Evolutionary conservation across 2,888 invertebrate genomes (phyloP), one percentile per base, ranked within the genome.

Genomic region (Cephus rjabovi): DNA sequence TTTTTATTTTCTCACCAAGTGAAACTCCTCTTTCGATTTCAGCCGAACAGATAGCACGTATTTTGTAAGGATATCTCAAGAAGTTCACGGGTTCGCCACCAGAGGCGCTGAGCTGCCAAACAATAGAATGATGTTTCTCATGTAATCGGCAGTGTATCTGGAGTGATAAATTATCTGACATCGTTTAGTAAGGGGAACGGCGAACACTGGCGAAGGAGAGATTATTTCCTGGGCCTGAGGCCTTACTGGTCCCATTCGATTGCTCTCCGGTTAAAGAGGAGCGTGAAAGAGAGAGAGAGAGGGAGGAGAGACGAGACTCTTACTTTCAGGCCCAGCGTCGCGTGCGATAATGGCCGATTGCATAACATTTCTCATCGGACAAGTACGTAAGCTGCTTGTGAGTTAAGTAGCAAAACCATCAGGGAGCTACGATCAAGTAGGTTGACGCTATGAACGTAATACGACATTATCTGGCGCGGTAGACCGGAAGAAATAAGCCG

Each of bases 291-390:
- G 77, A 73, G 73, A 70, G 78, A 73, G 73, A 70, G 12, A 76
- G 77, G 81, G 82, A 79, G 85, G 82, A 83, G 84, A 84, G 82
- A 75, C 74, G 34, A 69, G 82, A 87, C 89, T 90, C 88, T 90
- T 89, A 89, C 90, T 90, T 90, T 90, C 89, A 86, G 84, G 83
- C 84, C 84, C 84, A 85, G 79, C 85, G 86, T 87, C 88, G 87
- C 89, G 86, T 89, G 87, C 87, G 84, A 83, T 86, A 85, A 86
- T 87, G 84, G 84, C 79, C 80, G 80, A 85, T 89, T 89, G 84
- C 84, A 83, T 84, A 88, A 89, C 79, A 30, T 69, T 75, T 77
- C 34, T 81, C 82, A 79, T 80, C 79, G 80, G 84, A 85, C 82
- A 84, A 86, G 81, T 81, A 83, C 81, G 82, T 82, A 85, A 85